These are phyloP conservation scores for Nothoprocta pentlandii DNA, from an alignment of 2,113 vertebrate genomes.

Conservation along the genomic window DNA sequence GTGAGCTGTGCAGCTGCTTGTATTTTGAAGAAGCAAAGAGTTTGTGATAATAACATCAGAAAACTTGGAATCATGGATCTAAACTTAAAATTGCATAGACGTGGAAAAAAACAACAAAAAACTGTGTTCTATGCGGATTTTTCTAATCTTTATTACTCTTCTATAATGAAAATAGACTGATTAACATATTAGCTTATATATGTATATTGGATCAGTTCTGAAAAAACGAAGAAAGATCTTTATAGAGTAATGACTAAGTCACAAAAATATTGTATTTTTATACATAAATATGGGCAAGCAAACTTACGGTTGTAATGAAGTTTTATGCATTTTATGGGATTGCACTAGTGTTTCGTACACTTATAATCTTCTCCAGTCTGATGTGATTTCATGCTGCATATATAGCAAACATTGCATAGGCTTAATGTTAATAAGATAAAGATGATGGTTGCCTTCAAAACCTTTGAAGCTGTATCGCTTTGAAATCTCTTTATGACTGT, in stretches of 20 bases:
- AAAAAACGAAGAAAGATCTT: background rate
- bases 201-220: background rate
- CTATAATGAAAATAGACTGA: background rate
- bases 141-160: background rate
- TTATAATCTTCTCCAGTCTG: background rate
- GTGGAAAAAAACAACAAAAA: background rate
- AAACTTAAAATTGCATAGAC: background rate
- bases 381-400: background rate
- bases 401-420: background rate
- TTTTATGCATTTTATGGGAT: background rate
- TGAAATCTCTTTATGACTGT: background rate
- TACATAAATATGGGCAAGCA: background rate
- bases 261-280: background rate
- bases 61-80: background rate
- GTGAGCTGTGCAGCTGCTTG: background rate
- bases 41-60: background rate
- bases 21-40: background rate
- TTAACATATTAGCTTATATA: background rate
- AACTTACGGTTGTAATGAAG: background rate
- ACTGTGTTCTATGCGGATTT: background rate
- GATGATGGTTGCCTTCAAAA: background rate
- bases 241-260: background rate
- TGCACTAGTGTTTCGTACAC: background rate
- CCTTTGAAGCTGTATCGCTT: background rate
- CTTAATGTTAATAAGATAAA: background rate